A percentile compares a stretch with the other conserved stretches of the same genome.
phyloP scores from a whole-genome alignment of 2,113 vertebrate genomes.

The Passer montanus region DNA sequence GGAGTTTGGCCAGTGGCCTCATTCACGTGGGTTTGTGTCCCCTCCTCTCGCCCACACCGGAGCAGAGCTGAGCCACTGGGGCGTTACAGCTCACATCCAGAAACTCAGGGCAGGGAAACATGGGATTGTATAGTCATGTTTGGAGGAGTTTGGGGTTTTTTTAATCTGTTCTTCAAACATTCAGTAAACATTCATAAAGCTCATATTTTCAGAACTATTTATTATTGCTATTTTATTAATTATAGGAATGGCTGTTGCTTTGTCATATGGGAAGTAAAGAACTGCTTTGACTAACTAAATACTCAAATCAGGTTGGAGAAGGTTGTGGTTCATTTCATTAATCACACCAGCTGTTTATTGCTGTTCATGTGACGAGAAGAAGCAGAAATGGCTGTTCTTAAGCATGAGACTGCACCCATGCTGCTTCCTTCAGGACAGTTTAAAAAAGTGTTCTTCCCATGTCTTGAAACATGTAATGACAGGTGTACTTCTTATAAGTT shows the following conservation, averaged over 20 bases:
- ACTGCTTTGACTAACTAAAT: slow-evolving; percentile 31
- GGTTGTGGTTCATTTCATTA: slow-evolving; percentile 16
- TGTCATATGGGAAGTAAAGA: neutral
- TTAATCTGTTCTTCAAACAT: neutral
- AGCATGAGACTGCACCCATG: neutral
- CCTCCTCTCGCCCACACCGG: rapidly evolving
- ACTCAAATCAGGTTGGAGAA: neutral
- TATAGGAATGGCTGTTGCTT: neutral
- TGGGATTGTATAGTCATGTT: rapidly evolving
- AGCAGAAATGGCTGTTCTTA: neutral
- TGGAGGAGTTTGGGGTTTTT: neutral
- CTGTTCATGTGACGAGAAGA: neutral
- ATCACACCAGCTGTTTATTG: neutral
- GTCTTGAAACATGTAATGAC: neutral
- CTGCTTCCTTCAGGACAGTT: neutral
- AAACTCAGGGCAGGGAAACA: neutral
- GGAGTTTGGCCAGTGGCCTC: neutral
- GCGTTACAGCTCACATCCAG: rapidly evolving
- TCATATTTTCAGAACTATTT: neutral
- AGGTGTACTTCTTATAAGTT: neutral
- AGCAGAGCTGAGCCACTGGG: neutral
- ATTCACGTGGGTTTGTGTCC: rapidly evolving
- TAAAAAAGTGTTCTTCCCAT: neutral
- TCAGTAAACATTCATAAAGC: neutral
- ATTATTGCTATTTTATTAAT: neutral